Evolutionary conservation across 2,888 invertebrate species (phyloP), one percentile per base, ranked within the genome.

Genomic region (Gibbula magus): DNA sequence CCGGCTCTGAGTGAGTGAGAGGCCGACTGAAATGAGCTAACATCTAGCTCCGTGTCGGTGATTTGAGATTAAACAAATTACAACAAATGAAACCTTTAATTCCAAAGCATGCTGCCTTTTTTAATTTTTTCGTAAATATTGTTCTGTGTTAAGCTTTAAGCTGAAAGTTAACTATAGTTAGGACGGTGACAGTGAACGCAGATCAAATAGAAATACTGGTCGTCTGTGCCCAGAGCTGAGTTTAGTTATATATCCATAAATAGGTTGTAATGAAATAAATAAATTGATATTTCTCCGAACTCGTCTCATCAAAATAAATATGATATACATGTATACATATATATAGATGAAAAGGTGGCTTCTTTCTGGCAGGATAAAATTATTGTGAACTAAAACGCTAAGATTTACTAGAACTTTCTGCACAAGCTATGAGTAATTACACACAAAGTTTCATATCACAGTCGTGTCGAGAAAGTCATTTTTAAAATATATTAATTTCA

Each of bases 401-500:
- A 35, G 45, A 10, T 45, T 45, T 8, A 45, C 45, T 45, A 45
- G 18, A 67, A 29, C 39, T 32, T 39, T 35, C 39, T 70, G 70
- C 70, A 70, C 70, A 70, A 39, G 39, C 70, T 70, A 35, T 70
- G 70, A 32, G 35, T 35, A 35, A 18, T 20, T 35, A 70, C 70
- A 70, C 35, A 39, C 70, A 66, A 66, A 16, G 16, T 35, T 20
- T 35, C 35, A 70, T 70, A 70, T 70, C 70, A 70, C 70, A 70
- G 70, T 35, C 35, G 70, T 70, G 70, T 32, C 70, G n/a, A 70
- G 70, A 70, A 70, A 32, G 70, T 39, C 39, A 70, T 32, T 70
- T 25, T 20, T 32, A 29, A 32, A 70, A 70, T 70, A 70, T 70
- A 70, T 70, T 70, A 70, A 32, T 70, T 70, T 39, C 39, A 32